Evolutionary conservation across 2,113 vertebrate species (phyloP).

Genomic region (Podarcis raffonei): DNA sequence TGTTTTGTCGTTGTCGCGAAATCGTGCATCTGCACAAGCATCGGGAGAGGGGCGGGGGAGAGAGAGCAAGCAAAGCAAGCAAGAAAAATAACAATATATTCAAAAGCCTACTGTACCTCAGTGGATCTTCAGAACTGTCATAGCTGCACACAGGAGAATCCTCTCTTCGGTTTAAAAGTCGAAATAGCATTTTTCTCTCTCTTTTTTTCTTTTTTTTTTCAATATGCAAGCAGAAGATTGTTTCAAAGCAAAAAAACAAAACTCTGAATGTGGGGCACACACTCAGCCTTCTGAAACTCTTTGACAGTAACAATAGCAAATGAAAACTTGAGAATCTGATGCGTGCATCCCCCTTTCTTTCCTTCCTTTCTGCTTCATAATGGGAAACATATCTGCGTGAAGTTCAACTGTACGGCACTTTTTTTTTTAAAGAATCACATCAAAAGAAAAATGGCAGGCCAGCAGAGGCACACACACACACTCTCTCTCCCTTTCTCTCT

Average conservation of each 20-base stretch:
- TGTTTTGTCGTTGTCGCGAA: too few relatives aligned
- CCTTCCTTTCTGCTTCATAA: conserved; percentile 72
- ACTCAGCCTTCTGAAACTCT: conserved; percentile 79
- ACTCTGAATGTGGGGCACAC: conserved; percentile 74
- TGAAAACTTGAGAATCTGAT: conserved; percentile 74
- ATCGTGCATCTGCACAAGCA: conserved; percentile 23
- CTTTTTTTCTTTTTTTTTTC: conserved; percentile 61
- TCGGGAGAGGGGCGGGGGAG: conserved; percentile 20
- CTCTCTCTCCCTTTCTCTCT: too few relatives aligned
- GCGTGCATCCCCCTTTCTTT: conserved; percentile 46
- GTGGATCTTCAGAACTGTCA: conserved; percentile 83
- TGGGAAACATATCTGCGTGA: conserved; percentile 83
- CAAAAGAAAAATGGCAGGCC: conserved; percentile 58
- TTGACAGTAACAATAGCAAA: conserved; percentile 76
- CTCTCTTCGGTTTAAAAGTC: conserved; percentile 75
- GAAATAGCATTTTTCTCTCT: conserved; percentile 54
- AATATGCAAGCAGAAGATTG: conserved; percentile 81
- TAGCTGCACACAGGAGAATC: conserved; percentile 80
- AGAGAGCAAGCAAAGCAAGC: conserved; percentile 45
- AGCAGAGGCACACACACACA: not conserved
- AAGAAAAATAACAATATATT: conserved; percentile 68
- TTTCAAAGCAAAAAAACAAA: conserved; percentile 71
- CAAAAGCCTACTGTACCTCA: conserved; percentile 88
- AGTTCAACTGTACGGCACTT: conserved; percentile 86
- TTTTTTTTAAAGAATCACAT: conserved; percentile 44